These are phyloP conservation scores for Lepetodrilus schrolli DNA, from an alignment of 2,888 invertebrate species.

Conservation along the genomic window DNA sequence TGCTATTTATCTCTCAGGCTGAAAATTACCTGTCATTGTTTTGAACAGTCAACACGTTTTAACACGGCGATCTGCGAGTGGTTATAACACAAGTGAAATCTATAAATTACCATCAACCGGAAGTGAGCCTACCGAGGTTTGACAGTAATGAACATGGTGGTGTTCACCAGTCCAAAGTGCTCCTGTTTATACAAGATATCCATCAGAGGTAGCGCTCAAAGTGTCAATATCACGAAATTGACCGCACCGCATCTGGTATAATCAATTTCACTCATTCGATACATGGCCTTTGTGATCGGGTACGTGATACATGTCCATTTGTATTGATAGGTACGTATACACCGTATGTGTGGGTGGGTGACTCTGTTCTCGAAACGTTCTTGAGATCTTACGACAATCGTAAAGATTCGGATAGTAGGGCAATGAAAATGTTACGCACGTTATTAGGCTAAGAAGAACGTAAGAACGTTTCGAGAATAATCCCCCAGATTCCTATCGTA, in stretches of 20 bases:
- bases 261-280: slow-evolving; percentile 20
- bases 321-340: too few relatives aligned
- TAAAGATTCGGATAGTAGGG: too few relatives aligned
- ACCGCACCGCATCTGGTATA: neutral
- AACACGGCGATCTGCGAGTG: slow-evolving; percentile 16
- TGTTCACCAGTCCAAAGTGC: neutral
- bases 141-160: slow-evolving; percentile 4
- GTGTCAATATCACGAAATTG: slow-evolving; percentile 24
- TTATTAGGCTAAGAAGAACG: too few relatives aligned
- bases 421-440: too few relatives aligned
- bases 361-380: too few relatives aligned
- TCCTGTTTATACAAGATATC: slow-evolving; percentile 10
- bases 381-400: too few relatives aligned
- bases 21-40: slow-evolving; percentile 11
- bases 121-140: neutral
- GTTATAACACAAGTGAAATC: slow-evolving; percentile 19
- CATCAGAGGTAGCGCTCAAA: neutral
- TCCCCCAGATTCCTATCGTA: too few relatives aligned
- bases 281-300: neutral
- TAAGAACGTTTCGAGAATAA: too few relatives aligned
- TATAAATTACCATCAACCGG: slow-evolving; percentile 18
- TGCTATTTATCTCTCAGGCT: neutral
- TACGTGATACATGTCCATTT: too few relatives aligned
- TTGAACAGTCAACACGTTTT: slow-evolving; percentile 4
- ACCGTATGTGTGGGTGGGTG: too few relatives aligned